These are phyloP conservation scores for Isichthys henryi DNA, from an alignment of 2,113 vertebrate species.

Conservation along the genomic window DNA sequence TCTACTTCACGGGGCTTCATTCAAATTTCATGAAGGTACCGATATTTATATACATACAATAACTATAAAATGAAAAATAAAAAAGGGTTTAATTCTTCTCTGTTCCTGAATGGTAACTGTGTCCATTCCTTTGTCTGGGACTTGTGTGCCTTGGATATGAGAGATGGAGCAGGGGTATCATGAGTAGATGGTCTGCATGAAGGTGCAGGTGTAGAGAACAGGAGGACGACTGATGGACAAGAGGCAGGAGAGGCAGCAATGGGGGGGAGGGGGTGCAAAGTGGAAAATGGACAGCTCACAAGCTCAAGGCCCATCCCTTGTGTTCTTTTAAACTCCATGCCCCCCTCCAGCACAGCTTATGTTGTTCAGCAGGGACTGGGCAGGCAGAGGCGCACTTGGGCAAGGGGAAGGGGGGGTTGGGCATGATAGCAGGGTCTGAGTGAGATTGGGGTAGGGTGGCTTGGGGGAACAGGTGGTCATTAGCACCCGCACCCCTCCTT, in stretches of 20 bases:
- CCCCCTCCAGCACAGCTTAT: constrained; percentile 25
- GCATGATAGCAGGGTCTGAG: constrained; percentile 8
- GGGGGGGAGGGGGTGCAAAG: constrained; percentile 56
- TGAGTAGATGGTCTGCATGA: constrained; percentile 2
- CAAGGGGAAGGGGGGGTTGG: constrained; percentile 27
- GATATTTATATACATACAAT: constrained; percentile 37
- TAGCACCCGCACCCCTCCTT: constrained; percentile 99
- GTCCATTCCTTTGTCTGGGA: constrained; percentile 52
- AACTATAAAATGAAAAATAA: constrained; percentile 51
- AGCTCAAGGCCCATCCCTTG: constrained; percentile 22
- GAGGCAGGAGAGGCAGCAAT: not conserved
- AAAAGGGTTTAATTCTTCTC: constrained; percentile 37
- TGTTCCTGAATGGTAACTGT: constrained; percentile 42
- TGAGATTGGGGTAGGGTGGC: constrained; percentile 9
- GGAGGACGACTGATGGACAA: constrained; percentile 1
- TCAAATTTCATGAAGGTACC: constrained; percentile 25
- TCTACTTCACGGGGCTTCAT: constrained; percentile 14
- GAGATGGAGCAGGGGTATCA: constrained; percentile 18
- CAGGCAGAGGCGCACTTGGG: constrained; percentile 16
- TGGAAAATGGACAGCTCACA: constrained; percentile 50
- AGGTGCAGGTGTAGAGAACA: constrained; percentile 24
- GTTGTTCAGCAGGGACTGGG: constrained; percentile 13
- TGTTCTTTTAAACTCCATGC: constrained; percentile 26
- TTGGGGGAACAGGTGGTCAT: constrained; percentile 60
- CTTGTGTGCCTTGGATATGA: constrained; percentile 24